Evolutionary conservation across 2,113 vertebrate species (phyloP), one percentile per base, ranked within the genome.

Genomic region (Pheucticus melanocephalus): DNA sequence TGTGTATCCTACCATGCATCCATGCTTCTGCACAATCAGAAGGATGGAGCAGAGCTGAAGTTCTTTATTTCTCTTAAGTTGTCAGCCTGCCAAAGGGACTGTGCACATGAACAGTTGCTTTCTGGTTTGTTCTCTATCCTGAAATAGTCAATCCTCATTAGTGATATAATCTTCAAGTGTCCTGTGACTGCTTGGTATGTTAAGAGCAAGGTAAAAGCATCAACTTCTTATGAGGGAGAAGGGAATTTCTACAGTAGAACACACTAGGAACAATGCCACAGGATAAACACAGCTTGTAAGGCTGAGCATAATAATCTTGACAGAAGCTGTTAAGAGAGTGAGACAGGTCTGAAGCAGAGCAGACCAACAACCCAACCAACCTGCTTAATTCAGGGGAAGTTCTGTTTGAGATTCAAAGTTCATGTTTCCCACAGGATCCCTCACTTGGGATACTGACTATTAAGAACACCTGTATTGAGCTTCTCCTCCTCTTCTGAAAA

Each of bases 381-480:
- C 17, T 91, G 18, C 25, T 57, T 70, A 37, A 82, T 33, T 73
- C n/a, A 12, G n/a, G 27, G 44, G 12, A 54, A 42, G n/a, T 16
- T 77, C 42, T n/a, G 18, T 73, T 31, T 87, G 78, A 82, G 22
- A 33, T 45, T 82, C 56, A 28, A 75, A 45, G 15, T 27, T 86
- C 28, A 42, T 3, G 1, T 12, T 14, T 79, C 76, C 53, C 5
- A 5, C 30, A 50, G 47, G 9, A 47, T 50, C 23, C 47, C 39
- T 75, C 51, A 25, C 28, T 48, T 6, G 0, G 21, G 8, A 21
- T 53, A 40, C 27, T 50, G 57, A 59, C 21, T 66, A 5, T 24
- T 53, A 50, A 40, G 17, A 48, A 39, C 7, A n/a, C 7, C 27
- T 1, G 0, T 30, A 68, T 10, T 0, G 5, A 81, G 11, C 35